Base-by-base conservation (phyloP, 2,797 vertebrate species). In the Propithecus deckenii region DNA sequence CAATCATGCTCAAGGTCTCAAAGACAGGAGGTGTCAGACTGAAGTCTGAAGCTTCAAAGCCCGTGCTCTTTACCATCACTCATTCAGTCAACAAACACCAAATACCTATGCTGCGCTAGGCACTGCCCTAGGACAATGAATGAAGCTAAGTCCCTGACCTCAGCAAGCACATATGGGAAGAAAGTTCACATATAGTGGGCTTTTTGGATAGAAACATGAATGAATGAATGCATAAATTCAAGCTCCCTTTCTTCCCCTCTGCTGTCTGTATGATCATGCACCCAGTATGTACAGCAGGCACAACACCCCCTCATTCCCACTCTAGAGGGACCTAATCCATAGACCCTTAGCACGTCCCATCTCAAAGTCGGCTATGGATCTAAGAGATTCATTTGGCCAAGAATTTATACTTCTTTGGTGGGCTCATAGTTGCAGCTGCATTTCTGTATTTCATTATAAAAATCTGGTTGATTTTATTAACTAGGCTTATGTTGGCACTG, bases 391-490 rank as follows among this genome's bases (percentile, higher is more conserved):
- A 23, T 28, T 20, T 55, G 61, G 32, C 28, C 35, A 38, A 72
- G 7, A 48, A 85, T 50, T 79, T 63, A 25, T 25, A 32, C 28
- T 89, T 48, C 25, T 71, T 69, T 46, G 55, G 63, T 75, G 75
- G 41, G 65, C 23, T 80, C 59, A 43, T 2, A 59, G 79, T 71
- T 22, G 69, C 43, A 76, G 74, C 46, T 86, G n/a, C 15, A 48
- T 43, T 85, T 92, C 46, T 85, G 22, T 50, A 52, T 35, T 92
- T 65, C 79, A 67, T 65, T 41, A 67, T 84, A 55, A 65, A 94
- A 92, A 50, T 2, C 57, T 75, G 65, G 50, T 63, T 69, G 80
- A 22, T 92, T 94, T 91, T 35, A 46, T 93, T 76, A 61, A 63
- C 43, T n/a, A 71, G 67, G 67, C 61, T 87, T 38, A 25, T 63